These are phyloP conservation scores for Lepidurus packardi DNA, from an alignment of 1,140 invertebrate genomes.

Conservation along the genomic window DNA sequence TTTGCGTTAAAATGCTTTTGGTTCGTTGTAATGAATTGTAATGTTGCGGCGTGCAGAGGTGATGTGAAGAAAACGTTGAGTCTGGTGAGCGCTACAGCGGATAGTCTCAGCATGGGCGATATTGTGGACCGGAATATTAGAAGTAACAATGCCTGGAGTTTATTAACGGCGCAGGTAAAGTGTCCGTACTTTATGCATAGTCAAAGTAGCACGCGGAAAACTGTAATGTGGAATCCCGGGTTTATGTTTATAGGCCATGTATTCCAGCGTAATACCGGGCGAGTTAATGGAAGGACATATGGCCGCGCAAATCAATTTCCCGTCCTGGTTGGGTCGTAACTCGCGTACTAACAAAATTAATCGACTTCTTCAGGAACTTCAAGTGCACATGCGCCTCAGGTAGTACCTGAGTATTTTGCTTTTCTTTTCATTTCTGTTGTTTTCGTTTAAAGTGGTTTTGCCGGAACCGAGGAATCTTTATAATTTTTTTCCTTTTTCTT, in stretches of 20 bases:
- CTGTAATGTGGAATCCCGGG: slow-evolving; percentile 7
- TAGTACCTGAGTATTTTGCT: slow-evolving; percentile 44
- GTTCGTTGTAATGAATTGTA: slow-evolving; percentile 20
- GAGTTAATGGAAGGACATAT: slow-evolving; percentile 73
- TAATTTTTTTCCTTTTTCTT: slow-evolving; percentile 30
- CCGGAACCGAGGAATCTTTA: background rate
- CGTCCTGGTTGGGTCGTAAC: slow-evolving; percentile 92
- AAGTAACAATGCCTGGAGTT: slow-evolving; percentile 68
- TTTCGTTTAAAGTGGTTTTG: too few species aligned
- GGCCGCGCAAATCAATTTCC: slow-evolving; percentile 76
- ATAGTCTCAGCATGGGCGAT: slow-evolving; percentile 80
- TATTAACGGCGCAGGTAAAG: slow-evolving; percentile 77
- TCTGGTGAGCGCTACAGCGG: slow-evolving; percentile 68
- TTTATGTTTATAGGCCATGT: slow-evolving; percentile 63
- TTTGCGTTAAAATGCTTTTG: slow-evolving; percentile 28
- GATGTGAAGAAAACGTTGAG: slow-evolving; percentile 51
- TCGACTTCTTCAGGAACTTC: slow-evolving; percentile 73
- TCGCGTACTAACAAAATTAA: slow-evolving; percentile 72
- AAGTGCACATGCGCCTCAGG: slow-evolving; percentile 71
- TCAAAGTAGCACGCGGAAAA: slow-evolving; percentile 3
- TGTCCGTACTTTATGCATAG: slow-evolving; percentile 27
- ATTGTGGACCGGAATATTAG: slow-evolving; percentile 76
- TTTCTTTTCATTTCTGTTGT: background rate
- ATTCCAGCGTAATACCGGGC: slow-evolving; percentile 84
- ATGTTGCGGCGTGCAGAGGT: slow-evolving; percentile 37